Conservation (phyloP, 2,888 invertebrate genomes). For the Plagiodera versicolora region DNA sequence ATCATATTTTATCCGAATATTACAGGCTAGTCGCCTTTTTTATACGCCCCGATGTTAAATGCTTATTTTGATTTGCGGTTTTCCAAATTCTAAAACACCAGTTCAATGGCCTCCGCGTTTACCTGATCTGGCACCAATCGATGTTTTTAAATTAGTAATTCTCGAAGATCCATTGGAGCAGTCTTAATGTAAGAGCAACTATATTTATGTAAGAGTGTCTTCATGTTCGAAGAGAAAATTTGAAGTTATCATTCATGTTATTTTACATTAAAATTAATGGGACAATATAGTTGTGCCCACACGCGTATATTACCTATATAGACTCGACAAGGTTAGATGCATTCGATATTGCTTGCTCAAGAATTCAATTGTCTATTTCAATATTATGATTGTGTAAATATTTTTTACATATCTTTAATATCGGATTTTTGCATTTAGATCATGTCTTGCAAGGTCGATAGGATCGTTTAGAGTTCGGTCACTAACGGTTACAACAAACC, state of each 20-base stretch:
- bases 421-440: not conserved
- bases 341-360: slow-evolving; percentile 8
- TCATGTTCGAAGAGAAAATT: no score
- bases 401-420: not conserved
- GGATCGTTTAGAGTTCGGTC: not conserved
- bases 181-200: no score
- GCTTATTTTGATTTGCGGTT: no score
- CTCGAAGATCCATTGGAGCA: no score
- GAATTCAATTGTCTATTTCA: slow-evolving; percentile 6
- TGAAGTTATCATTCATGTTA: no score
- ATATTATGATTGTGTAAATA: not conserved
- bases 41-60: not conserved
- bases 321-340: slow-evolving; percentile 4
- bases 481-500: not conserved
- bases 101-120: no score
- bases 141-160: no score
- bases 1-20: not conserved
- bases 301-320: not conserved
- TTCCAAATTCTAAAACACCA: no score
- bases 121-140: no score
- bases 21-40: not conserved
- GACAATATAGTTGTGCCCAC: no score
- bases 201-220: no score
- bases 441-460: not conserved
- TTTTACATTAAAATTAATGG: no score